Evolutionary conservation across 2,113 vertebrate genomes (phyloP).

Genomic region (Physeter macrocephalus): DNA sequence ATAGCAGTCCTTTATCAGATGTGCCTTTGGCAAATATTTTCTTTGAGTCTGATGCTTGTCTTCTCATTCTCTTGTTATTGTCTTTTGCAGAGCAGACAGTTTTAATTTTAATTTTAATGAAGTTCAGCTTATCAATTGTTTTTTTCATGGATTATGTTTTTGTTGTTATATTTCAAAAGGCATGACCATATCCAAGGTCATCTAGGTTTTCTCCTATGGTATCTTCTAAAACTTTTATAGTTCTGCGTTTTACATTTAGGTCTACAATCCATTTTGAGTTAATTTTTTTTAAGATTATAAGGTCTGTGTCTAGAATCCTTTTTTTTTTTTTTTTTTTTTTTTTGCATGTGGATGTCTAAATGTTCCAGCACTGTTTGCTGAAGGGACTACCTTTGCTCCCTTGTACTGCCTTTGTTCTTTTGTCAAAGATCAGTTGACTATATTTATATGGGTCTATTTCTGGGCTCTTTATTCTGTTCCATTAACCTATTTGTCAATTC

Average conservation of each 20-base stretch:
- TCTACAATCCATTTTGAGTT: background rate
- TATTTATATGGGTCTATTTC: background rate
- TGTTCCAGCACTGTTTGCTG: background rate
- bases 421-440: background rate
- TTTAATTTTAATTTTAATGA: background rate
- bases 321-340: background rate
- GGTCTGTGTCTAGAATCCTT: background rate
- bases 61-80: background rate
- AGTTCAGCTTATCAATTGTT: background rate
- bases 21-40: background rate
- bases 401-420: background rate
- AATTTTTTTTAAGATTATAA: background rate
- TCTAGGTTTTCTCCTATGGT: background rate
- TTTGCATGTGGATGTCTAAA: background rate
- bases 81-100: background rate
- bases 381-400: background rate
- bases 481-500: background rate
- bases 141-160: background rate
- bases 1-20: background rate
- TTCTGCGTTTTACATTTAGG: background rate
- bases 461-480: background rate
- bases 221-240: background rate
- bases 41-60: background rate
- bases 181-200: background rate
- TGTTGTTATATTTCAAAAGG: background rate